Evolutionary conservation across 2,797 vertebrate genomes (phyloP), one percentile per base, ranked within the genome.

Genomic region (Pseudochromis fuscus): DNA sequence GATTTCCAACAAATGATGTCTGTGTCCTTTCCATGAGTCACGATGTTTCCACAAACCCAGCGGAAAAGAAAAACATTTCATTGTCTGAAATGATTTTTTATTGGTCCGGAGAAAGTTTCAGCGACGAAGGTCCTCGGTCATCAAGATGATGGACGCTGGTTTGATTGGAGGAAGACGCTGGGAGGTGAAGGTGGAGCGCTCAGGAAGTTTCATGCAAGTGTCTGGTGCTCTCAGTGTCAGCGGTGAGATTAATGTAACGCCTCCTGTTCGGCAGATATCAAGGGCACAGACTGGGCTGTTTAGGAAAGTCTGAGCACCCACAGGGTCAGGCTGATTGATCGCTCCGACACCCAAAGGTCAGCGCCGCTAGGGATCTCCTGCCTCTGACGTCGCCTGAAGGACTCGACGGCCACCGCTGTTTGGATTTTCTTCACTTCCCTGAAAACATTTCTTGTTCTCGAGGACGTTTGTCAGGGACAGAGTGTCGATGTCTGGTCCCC

Each of bases 21-120:
- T 86, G 83, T 93, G 90, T 92, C 90, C 88, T 91, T 92, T 92
- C 66, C 52, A 49, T 84, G 88, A 89, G 86, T 86, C 87, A 81
- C 69, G 64, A 11, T 72, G 57, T 83, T 83, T 76, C 12, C 58
- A 37, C 38, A 80, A 75, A 87, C 35, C 24, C 53, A 55, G 60
- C 1, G 53, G 18, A 24, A 45, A 64, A 55, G 27, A 72, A 80
- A 82, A 82, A 65, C 27, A 58, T 45, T 69, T 75, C 9, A n/a
- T 28, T 40, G 5, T 24, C 28, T 23, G 1, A 18, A 45, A 68
- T 51, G 37, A 59, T 59, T 82, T 59, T 82, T 70, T 30, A 23
- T 66, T 66, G 38, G 59, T 78, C 11, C 12, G 8, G 63, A 64
- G 46, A 8, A 62, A 28, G 11, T n/a, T n/a, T n/a, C n/a, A n/a